phyloP scores from a whole-genome alignment of 2,888 invertebrate species.

The Athetis lepigone region DNA sequence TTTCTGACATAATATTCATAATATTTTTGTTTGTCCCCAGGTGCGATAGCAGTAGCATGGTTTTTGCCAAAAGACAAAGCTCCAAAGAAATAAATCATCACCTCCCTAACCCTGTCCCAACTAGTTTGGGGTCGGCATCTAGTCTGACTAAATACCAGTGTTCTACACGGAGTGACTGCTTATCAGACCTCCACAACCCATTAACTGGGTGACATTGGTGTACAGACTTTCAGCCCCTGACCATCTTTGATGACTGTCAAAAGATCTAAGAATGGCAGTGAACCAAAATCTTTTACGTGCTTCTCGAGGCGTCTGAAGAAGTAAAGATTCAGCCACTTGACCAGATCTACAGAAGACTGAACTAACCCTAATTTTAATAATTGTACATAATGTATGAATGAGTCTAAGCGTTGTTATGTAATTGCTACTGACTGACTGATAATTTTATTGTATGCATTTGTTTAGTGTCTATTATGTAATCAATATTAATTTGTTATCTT shows the following conservation, averaged over 20 bases:
- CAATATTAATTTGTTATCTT: background rate
- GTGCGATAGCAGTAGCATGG: slow-evolving; percentile 81
- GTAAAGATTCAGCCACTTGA: slow-evolving; percentile 35
- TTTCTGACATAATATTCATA: background rate
- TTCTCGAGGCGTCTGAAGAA: no score
- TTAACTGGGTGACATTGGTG: no score
- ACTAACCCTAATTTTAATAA: slow-evolving; percentile 18
- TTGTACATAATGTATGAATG: slow-evolving; percentile 32
- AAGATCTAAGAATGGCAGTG: no score
- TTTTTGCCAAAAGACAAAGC: slow-evolving; percentile 80
- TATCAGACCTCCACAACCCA: no score
- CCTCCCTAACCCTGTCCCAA: background rate
- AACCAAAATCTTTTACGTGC: no score
- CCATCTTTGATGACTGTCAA: no score
- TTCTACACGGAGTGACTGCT: no score
- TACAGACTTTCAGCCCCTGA: no score
- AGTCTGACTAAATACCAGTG: no score
- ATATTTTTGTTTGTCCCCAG: slow-evolving; percentile 66
- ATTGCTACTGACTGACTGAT: slow-evolving; percentile 48
- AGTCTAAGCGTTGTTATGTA: slow-evolving; percentile 18
- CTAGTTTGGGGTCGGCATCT: no score
- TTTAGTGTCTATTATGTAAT: slow-evolving; percentile 1
- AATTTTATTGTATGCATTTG: slow-evolving; percentile 27
- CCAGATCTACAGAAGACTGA: slow-evolving; percentile 57
- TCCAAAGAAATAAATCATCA: slow-evolving; percentile 61